A percentile compares a stretch with the other conserved stretches of the same genome.
phyloP scores from a whole-genome alignment of 2,113 vertebrate genomes.

The Symphodus melops region DNA sequence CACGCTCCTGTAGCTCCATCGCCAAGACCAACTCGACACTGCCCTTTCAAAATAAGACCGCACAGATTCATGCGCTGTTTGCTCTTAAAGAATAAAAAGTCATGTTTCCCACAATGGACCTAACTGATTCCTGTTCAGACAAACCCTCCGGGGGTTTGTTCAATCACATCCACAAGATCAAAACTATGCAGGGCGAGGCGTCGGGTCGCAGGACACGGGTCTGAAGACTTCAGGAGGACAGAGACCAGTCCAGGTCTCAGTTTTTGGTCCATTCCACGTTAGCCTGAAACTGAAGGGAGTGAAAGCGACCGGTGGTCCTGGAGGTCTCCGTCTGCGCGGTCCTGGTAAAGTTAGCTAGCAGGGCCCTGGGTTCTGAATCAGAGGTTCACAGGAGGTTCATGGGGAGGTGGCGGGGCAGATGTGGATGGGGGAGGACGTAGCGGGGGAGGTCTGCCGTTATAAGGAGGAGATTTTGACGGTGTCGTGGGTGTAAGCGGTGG shows the following conservation, averaged over 20 bases:
- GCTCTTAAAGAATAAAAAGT: no score
- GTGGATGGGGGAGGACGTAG: not conserved
- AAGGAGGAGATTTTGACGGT: constrained; percentile 92
- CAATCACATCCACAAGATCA: constrained; percentile 9
- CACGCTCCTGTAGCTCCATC: not conserved
- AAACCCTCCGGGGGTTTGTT: constrained; percentile 24
- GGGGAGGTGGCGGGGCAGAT: not conserved
- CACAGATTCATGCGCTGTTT: not conserved
- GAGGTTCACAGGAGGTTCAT: constrained; percentile 9
- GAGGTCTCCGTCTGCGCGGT: constrained; percentile 1
- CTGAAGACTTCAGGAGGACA: not conserved
- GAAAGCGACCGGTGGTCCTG: constrained; percentile 3
- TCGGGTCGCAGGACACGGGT: not conserved
- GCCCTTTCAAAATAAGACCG: no score
- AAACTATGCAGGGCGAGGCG: constrained; percentile 16
- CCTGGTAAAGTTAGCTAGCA: constrained; percentile 9
- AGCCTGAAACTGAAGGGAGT: constrained; percentile 16
- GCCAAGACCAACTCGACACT: not conserved
- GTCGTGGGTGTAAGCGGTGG: constrained; percentile 84
- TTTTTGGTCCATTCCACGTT: not conserved
- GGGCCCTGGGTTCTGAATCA: constrained; percentile 34
- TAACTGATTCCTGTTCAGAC: no score
- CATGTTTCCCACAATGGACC: not conserved
- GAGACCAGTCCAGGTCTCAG: not conserved
- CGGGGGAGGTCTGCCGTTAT: constrained; percentile 75